phyloP scores from a whole-genome alignment of 2,797 vertebrate genomes.

The Apogon hyalosoma region DNA sequence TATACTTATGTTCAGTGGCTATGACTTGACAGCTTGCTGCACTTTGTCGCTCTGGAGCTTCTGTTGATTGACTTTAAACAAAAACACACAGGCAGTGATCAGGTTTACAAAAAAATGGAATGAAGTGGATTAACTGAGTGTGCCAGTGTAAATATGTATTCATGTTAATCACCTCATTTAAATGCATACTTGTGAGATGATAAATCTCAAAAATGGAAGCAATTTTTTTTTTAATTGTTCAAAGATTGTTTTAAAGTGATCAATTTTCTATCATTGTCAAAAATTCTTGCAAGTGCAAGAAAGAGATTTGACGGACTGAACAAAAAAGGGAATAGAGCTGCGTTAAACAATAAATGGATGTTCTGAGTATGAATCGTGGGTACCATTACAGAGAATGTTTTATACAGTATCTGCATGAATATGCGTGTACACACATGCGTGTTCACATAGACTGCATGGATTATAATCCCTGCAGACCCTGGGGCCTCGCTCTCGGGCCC shows the following conservation, averaged over 20 bases:
- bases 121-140: background rate
- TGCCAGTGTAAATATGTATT: slow-evolving; percentile 12
- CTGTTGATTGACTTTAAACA: background rate
- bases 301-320: background rate
- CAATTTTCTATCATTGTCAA: no score
- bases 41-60: background rate
- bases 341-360: slow-evolving; percentile 78
- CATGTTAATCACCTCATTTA: background rate
- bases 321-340: slow-evolving; percentile 48
- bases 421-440: slow-evolving; percentile 17
- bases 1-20: slow-evolving; percentile 1
- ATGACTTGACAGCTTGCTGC: background rate
- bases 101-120: background rate
- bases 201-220: background rate
- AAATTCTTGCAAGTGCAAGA: background rate
- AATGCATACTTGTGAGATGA: no score
- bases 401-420: slow-evolving; percentile 5
- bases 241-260: no score
- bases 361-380: slow-evolving; percentile 58
- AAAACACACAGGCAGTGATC: background rate
- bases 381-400: slow-evolving; percentile 20
- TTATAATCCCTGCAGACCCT: slow-evolving; percentile 70
- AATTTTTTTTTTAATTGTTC: no score
- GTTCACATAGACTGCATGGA: slow-evolving; percentile 44
- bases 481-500: slow-evolving; percentile 74